A percentile compares a stretch with the other conserved stretches of the same genome.
Conservation (phyloP, 2,113 vertebrate species). For the Xiphophorus hellerii region DNA sequence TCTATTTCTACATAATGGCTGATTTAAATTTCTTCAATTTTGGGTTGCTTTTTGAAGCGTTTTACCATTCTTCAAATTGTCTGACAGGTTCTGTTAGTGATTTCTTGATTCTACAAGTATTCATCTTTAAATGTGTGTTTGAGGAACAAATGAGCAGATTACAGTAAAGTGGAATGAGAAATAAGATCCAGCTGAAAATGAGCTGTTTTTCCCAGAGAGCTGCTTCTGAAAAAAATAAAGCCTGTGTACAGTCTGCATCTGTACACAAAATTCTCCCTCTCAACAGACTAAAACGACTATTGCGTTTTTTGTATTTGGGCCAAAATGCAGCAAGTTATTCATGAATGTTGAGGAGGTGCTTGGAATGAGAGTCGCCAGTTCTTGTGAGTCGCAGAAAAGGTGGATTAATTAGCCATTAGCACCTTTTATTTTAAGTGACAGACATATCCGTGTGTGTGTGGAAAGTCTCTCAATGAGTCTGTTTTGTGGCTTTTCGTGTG, state of each 20-base stretch:
- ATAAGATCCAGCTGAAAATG: conserved; percentile 43
- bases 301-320: neutral
- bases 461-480: conserved; percentile 33
- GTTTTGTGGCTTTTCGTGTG: conserved; percentile 10
- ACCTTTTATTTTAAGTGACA: conserved; percentile 52
- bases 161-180: conserved; percentile 13
- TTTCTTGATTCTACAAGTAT: too few species aligned
- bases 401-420: conserved; percentile 36
- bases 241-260: conserved; percentile 13
- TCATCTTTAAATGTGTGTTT: conserved; percentile 13
- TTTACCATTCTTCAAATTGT: too few species aligned
- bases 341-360: neutral
- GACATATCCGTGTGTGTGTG: conserved; percentile 32
- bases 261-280: conserved; percentile 22
- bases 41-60: too few species aligned
- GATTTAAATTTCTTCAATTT: too few species aligned
- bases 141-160: neutral
- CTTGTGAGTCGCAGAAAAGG: conserved; percentile 32
- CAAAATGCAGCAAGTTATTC: neutral
- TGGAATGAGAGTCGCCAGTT: conserved; percentile 10
- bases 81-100: too few species aligned
- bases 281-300: neutral
- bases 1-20: too few species aligned
- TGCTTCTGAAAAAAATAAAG: conserved; percentile 23
- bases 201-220: conserved; percentile 36